A percentile compares a stretch with the other conserved stretches of the same genome.
Evolutionary conservation across 2,888 invertebrate species (phyloP).

Genomic region (Mesorhabditis spiculigera): DNA sequence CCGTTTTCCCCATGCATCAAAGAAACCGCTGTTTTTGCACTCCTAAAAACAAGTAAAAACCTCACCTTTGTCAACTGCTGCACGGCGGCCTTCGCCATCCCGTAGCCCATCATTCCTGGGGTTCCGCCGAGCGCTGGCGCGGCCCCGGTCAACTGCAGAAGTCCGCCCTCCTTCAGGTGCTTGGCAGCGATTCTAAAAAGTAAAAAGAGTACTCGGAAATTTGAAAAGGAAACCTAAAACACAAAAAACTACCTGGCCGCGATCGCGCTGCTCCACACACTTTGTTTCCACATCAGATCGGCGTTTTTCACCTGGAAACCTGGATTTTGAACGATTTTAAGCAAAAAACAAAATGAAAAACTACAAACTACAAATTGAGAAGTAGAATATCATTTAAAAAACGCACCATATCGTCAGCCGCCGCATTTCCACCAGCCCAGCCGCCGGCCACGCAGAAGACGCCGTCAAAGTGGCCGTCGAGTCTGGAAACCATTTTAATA

Average conservation of each 20-base stretch:
- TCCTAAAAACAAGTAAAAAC: background rate
- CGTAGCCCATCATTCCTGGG: constrained; percentile 65
- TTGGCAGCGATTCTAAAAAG: constrained; percentile 75
- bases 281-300: constrained; percentile 92
- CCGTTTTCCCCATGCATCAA: too few species aligned
- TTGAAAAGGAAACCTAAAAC: background rate
- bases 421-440: constrained; percentile 70
- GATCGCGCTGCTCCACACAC: constrained; percentile 79
- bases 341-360: too few species aligned
- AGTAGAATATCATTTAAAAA: background rate
- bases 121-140: constrained; percentile 70
- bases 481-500: constrained; percentile 21
- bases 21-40: too few species aligned
- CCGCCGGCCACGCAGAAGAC: constrained; percentile 93
- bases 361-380: too few species aligned
- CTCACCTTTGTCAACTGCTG: constrained; percentile 84
- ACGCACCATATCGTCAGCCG: constrained; percentile 73
- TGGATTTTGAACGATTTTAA: too few species aligned
- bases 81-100: constrained; percentile 77
- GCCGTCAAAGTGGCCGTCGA: constrained; percentile 30
- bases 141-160: constrained; percentile 88
- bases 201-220: background rate
- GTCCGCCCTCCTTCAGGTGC: constrained; percentile 81
- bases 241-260: constrained; percentile 22
- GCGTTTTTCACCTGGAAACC: constrained; percentile 65